Evolutionary conservation across 2,113 vertebrate genomes (phyloP), one percentile per base, ranked within the genome.

Genomic region (Tor tambroides): DNA sequence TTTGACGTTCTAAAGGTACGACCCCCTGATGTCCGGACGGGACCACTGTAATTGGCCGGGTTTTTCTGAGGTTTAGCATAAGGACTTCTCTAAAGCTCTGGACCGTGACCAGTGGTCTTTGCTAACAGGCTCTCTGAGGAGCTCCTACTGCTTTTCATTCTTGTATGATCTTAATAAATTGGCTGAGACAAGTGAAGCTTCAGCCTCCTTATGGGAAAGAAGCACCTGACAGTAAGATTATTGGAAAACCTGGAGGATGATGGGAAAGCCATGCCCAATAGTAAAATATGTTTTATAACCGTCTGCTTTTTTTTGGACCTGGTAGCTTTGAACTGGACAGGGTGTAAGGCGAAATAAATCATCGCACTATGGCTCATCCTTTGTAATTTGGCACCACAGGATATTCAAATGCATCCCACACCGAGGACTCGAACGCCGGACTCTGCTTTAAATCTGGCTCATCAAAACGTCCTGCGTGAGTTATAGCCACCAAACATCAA

Each of bases 181-280:
- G 75, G 67, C 72, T 61, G 35, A 46, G 85, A 87, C 76, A 80
- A 87, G 74, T 32, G 63, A 78, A 79, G 43, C 79, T n/a, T 65
- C 56, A 74, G 86, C 65, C 78, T 84, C 4, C 41, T 85, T 74
- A 74, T 75, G 87, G 76, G 54, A 76, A 86, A 80, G 32, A 80
- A 90, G 78, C 79, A 90, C 88, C 84, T 91, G 83, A 87, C 86
- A 81, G 85, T 86, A 87, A 88, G 87, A 88, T 79, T 49, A 78
- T 80, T 78, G 61, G 80, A 77, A 88, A 89, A 84, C 49, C 63
- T 54, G 46, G 43, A 35, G 84, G 83, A 87, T 90, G 89, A 91
- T 91, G 88, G 84, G 86, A 91, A 90, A 89, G 65, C 86, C 88
- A 89, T 81, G 80, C 46, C 59, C 79, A 83, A 85, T 30, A 38